Evolutionary conservation across 2,797 vertebrate species (phyloP), one percentile per base, ranked within the genome.

Genomic region (Sebastes diaconus): DNA sequence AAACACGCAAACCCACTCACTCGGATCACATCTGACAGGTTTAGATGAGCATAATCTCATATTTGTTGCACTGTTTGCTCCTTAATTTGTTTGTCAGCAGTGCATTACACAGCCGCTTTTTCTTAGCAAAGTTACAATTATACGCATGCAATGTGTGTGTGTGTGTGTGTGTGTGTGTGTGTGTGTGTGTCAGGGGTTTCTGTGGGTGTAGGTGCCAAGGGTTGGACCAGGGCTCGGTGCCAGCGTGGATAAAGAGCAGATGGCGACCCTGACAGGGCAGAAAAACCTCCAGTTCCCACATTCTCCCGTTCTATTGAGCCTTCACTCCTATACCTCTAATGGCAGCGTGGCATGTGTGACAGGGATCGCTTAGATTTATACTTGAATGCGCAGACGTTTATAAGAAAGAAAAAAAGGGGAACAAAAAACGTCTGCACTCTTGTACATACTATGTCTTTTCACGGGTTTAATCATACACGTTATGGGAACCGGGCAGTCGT

Each of bases 161-260:
- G 59, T 76, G 65, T 68, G 61, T 70, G 39, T 52, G 55, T 58
- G 64, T 67, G 52, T 76, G 75, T 67, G 60, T 57, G 68, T 42
- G 50, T 74, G 55, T 84, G 50, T 42, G 63, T 76, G 65, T 69
- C 73, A 1, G 63, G 70, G 46, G 27, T 46, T 18, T 18, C 42
- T 66, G 65, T 77, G 61, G 36, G 57, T 76, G 29, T 67, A 83
- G 86, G 88, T 93, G 92, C 91, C 87, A 91, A 86, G 86, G 91
- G 88, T 34, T 68, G 82, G 81, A 78, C 84, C 80, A 75, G 90
- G 89, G 88, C 91, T 94, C 88, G 88, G 93, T 96, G 96, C 96
- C 96, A 97, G 92, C 93, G 76, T 93, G 95, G 91, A 92, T 93
- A 92, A 95, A 94, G 96, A 97, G 96, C 96, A 97, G 96, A 97